These are phyloP conservation scores for Clavelina lepadiformis DNA, from an alignment of 23 tunicate genomes.

Conservation along the genomic window DNA sequence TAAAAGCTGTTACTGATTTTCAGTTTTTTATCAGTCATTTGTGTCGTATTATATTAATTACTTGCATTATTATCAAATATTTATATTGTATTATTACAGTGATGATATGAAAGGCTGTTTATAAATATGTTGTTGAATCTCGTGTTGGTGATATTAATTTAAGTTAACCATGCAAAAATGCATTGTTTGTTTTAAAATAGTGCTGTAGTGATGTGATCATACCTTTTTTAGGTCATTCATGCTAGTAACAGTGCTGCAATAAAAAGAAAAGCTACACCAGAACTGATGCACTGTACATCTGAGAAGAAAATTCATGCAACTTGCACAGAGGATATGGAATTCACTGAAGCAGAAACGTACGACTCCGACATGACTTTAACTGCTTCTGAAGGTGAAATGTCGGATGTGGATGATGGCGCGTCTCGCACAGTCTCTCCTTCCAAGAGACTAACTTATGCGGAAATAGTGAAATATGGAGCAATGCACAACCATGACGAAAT, in stretches of 20 bases:
- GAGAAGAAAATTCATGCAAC: constrained; percentile 24
- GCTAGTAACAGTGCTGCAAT: constrained; percentile 4
- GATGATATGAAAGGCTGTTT: too few relatives aligned
- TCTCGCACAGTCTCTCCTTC: neutral
- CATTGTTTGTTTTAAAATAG: too few relatives aligned
- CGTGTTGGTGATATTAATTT: too few relatives aligned
- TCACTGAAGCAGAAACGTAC: neutral
- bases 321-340: neutral
- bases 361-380: constrained; percentile 60
- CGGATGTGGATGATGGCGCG: constrained; percentile 8
- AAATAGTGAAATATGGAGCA: constrained; percentile 65
- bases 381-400: constrained; percentile 60
- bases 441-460: constrained; percentile 59
- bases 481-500: neutral
- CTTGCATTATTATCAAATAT: too few relatives aligned
- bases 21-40: too few relatives aligned
- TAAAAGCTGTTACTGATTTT: too few relatives aligned
- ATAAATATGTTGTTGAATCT: too few relatives aligned
- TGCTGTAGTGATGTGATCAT: too few relatives aligned
- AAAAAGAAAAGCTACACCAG: constrained; percentile 15
- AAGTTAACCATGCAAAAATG: too few relatives aligned
- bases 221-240: too few relatives aligned
- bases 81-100: too few relatives aligned
- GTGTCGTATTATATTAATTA: too few relatives aligned
- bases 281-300: neutral